These are phyloP conservation scores for Harmothoe impar DNA, from an alignment of 2,888 invertebrate species.

Conservation along the genomic window DNA sequence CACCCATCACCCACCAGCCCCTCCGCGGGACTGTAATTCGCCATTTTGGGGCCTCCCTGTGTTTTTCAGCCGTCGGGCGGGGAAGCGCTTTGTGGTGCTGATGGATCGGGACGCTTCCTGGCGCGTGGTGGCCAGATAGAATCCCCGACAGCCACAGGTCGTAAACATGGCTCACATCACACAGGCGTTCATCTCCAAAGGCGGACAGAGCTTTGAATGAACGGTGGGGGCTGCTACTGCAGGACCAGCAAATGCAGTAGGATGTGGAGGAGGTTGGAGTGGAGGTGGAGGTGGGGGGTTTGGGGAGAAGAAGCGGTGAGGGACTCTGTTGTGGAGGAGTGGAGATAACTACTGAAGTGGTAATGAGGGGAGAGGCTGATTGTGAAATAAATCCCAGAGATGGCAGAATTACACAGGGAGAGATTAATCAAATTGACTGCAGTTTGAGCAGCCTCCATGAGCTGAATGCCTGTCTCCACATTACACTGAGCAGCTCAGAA, in stretches of 20 bases:
- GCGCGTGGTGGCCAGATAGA: neutral
- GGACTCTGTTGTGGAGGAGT: neutral
- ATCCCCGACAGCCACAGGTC: neutral
- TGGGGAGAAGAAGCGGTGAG: neutral
- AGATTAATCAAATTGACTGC: constrained; percentile 41
- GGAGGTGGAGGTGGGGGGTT: no score
- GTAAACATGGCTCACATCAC: constrained; percentile 5
- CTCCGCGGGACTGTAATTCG: no score
- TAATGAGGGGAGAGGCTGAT: constrained; percentile 4
- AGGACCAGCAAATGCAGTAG: no score
- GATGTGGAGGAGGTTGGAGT: no score
- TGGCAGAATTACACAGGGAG: constrained; percentile 17
- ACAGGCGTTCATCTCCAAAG: neutral
- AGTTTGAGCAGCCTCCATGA: neutral
- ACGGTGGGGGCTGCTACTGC: no score
- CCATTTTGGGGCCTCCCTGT: neutral
- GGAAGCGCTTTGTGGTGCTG: constrained; percentile 9
- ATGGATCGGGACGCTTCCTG: constrained; percentile 30
- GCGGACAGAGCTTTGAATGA: neutral
- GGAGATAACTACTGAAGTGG: constrained; percentile 22
- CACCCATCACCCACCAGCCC: no score
- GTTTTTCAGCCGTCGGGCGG: neutral
- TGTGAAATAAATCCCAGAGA: constrained; percentile 2
- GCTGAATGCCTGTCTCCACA: neutral
- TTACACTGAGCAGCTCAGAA: neutral